A percentile compares a stretch with the other conserved stretches of the same genome.
These are phyloP conservation scores for Rhinoptilus africanus DNA, from an alignment of 2,113 vertebrate genomes.

Conservation along the genomic window DNA sequence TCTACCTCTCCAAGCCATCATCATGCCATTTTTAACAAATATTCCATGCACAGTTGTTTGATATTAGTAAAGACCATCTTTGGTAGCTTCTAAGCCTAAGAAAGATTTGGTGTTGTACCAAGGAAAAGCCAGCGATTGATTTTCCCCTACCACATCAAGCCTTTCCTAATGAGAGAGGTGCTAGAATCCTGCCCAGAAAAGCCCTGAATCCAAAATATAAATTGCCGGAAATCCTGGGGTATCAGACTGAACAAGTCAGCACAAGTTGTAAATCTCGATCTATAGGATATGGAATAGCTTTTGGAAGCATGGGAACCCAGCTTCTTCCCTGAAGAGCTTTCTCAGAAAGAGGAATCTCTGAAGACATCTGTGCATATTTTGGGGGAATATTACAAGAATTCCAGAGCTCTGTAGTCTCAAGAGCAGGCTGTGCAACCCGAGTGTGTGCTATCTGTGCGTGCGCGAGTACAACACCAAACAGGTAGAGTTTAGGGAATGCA, in stretches of 20 bases:
- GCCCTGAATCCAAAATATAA: neutral
- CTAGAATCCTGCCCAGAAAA: neutral
- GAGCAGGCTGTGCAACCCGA: neutral
- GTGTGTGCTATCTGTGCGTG: fast-evolving
- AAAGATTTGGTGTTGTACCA: neutral
- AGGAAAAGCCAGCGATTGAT: neutral
- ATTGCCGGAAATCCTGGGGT: neutral
- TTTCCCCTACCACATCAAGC: neutral
- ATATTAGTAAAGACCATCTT: neutral
- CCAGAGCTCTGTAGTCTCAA: neutral
- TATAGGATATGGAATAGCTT: neutral
- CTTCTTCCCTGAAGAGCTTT: neutral
- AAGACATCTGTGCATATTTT: neutral
- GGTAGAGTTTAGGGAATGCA: neutral
- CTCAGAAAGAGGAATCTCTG: neutral
- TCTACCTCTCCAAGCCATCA: neutral
- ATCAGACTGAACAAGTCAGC: neutral
- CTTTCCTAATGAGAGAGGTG: neutral
- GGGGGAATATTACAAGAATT: neutral
- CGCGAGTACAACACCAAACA: neutral
- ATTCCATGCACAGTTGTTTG: neutral
- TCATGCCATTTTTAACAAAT: neutral
- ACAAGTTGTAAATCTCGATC: neutral
- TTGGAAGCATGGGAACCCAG: neutral
- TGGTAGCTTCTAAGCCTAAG: neutral